Percentiles rank a stretch among this genome's conserved stretches.
Evolutionary conservation across 1,140 invertebrate species (phyloP).

Genomic region (Agrypnia vestita): DNA sequence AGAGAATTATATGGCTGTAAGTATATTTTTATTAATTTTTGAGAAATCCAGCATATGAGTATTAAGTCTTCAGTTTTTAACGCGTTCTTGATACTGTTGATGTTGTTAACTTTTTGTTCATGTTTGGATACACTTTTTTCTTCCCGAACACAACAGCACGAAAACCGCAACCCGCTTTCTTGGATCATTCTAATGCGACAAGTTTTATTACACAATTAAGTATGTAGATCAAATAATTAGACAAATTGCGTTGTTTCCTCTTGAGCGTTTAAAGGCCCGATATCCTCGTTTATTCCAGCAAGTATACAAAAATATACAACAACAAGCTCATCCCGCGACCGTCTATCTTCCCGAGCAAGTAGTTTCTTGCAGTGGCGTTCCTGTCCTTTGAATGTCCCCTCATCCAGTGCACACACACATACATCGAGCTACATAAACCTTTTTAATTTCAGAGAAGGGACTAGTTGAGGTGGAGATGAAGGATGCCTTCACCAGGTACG

Average conservation of each 20-base stretch:
- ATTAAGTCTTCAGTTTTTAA: too few species aligned
- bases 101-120: too few species aligned
- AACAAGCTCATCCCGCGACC: neutral
- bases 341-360: neutral
- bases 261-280: neutral
- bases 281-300: neutral
- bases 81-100: too few species aligned
- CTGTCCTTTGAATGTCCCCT: neutral
- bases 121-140: too few species aligned
- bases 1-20: too few species aligned
- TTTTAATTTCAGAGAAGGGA: conserved; percentile 13
- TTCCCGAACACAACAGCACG: too few species aligned
- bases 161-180: too few species aligned
- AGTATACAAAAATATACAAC: neutral
- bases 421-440: neutral
- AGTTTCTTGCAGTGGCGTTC: neutral
- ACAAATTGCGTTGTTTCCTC: neutral
- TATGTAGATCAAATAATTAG: neutral
- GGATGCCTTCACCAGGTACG: conserved; percentile 65
- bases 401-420: neutral
- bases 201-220: too few species aligned
- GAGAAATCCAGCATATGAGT: too few species aligned
- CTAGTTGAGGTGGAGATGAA: conserved; percentile 63
- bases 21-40: too few species aligned
- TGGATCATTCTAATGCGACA: too few species aligned